Conservation (phyloP, 2,113 vertebrate species). For the Origma solitaria region DNA sequence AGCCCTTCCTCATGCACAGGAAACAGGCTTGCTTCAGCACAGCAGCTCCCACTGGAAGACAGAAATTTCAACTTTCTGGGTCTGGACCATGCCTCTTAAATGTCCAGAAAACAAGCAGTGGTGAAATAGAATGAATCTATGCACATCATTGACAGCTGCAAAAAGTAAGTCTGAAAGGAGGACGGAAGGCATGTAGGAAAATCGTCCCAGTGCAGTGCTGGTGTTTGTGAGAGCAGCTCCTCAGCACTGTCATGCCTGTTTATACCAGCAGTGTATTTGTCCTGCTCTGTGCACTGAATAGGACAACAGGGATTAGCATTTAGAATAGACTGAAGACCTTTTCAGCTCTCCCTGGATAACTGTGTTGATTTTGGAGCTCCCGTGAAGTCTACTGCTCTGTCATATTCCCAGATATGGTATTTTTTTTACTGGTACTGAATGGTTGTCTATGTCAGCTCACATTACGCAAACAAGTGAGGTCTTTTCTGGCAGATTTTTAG, state of each 20-base stretch:
- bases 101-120: not conserved
- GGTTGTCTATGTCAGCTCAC: not conserved
- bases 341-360: not conserved
- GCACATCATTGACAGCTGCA: not conserved
- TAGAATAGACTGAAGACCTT: not conserved
- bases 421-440: not conserved
- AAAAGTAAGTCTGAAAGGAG: not conserved
- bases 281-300: not conserved
- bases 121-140: not conserved
- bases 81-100: not conserved
- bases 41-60: not conserved
- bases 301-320: not conserved
- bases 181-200: rapidly evolving
- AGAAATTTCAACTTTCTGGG: not conserved
- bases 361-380: not conserved
- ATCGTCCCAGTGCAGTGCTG: not conserved
- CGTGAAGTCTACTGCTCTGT: not conserved
- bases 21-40: not conserved
- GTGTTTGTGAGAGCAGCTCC: not conserved
- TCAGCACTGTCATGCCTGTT: not conserved
- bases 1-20: not conserved
- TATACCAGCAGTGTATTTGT: not conserved
- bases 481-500: conserved; percentile 1
- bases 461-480: not conserved
- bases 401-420: not conserved